Base-by-base conservation (phyloP, 2,888 invertebrate genomes). In the Epirrita christyi region DNA sequence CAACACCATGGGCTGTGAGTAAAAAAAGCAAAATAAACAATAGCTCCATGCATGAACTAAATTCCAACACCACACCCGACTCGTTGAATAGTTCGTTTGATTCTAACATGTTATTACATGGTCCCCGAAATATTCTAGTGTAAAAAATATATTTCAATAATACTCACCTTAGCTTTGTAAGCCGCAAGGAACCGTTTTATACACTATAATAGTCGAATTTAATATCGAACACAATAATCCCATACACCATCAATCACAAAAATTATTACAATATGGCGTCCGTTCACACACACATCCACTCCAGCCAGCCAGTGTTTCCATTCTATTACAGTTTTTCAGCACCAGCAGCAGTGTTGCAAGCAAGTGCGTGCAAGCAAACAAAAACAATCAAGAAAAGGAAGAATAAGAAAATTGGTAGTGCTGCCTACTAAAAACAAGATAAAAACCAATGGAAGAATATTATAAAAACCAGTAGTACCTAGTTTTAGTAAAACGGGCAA, bases 41-140 rank as follows among this genome's bases (percentile, higher is more conserved):
- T 74, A 47, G 2, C 21, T 21, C 73, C 75, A n/a, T 78, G 78
- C 73, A 72, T 86, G 84, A 80, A 80, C 87, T 83, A 85, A 86
- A 90, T 89, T 88, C 88, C 88, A 86, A 86, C 86, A 89, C 90
- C 91, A 86, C 80, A 81, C 78, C 80, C 75, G 75, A 76, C 66
- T 73, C 68, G 67, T 61, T 68, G 60, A 75, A 71, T 69, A 67
- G 63, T 71, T 67, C 49, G 32, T 55, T 50, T 6, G 15, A 50
- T 56, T 36, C 43, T 52, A 2, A 36, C 3, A 29, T n/a, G n/a
- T n/a, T n/a, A n/a, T 8, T 11, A 4, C n/a, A 27, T 11, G 27
- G 11, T 38, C 1, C 6, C 42, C n/a, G n/a, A 6, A 8, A 13
- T 49, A 34, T 47, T 11, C 11, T 7, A 5, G 15, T 8, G 29